phyloP scores from a whole-genome alignment of 2,113 vertebrate genomes.

The Entelurus aequoreus region DNA sequence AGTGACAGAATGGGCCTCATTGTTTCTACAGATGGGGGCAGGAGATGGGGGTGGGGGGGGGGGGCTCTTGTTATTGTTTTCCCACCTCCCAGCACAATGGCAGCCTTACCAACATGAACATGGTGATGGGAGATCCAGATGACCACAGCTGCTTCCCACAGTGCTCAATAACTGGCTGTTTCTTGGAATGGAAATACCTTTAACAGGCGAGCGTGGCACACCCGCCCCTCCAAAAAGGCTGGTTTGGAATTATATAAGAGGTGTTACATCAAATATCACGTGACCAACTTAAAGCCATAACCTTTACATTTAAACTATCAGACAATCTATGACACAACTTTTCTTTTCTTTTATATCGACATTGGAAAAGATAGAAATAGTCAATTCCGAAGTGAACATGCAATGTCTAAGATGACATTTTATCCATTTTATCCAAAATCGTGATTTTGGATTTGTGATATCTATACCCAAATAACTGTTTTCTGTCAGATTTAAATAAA shows the following conservation, averaged over 20 bases:
- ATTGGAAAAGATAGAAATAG: too few species aligned
- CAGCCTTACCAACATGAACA: slow-evolving; percentile 24
- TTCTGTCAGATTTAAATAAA: too few species aligned
- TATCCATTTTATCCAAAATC: too few species aligned
- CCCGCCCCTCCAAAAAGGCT: slow-evolving; percentile 9
- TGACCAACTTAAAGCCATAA: background rate
- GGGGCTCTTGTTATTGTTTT: slow-evolving; percentile 30
- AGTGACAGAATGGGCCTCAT: background rate
- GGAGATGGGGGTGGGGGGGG: too few species aligned
- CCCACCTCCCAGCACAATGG: slow-evolving; percentile 18
- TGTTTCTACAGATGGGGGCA: slow-evolving; percentile 16
- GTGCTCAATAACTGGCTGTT: slow-evolving; percentile 10
- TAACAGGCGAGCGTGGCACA: slow-evolving; percentile 13
- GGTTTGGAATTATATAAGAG: slow-evolving; percentile 36
- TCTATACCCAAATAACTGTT: too few species aligned
- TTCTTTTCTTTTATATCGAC: too few species aligned
- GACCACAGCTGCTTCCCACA: slow-evolving; percentile 38
- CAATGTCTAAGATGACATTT: too few species aligned
- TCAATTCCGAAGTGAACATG: too few species aligned
- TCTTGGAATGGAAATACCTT: slow-evolving; percentile 20
- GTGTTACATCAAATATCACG: slow-evolving; percentile 36
- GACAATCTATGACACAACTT: too few species aligned
- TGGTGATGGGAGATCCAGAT: slow-evolving; percentile 20
- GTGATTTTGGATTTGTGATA: too few species aligned
- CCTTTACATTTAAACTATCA: background rate